Evolutionary conservation across 2,113 vertebrate species (phyloP).

Genomic region (Ageneiosus marmoratus): DNA sequence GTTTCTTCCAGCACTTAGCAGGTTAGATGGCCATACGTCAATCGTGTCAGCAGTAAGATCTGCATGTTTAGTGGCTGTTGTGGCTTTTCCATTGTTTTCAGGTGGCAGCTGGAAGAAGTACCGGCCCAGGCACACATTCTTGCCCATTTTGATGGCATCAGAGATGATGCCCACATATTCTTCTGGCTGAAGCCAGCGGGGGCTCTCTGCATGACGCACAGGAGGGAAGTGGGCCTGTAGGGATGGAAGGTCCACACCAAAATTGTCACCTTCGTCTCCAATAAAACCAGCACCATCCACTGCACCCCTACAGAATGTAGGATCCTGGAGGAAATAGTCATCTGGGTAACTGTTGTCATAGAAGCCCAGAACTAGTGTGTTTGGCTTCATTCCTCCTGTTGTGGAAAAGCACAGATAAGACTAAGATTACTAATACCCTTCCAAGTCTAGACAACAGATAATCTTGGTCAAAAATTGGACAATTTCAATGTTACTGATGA

Average conservation of each 20-base stretch:
- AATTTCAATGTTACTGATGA: not conserved
- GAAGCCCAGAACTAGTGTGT: conserved; percentile 85
- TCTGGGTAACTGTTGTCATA: conserved; percentile 83
- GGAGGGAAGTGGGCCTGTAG: conserved; percentile 85
- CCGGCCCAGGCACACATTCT: conserved; percentile 86
- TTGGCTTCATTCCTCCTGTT: conserved; percentile 91
- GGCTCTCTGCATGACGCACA: conserved; percentile 76
- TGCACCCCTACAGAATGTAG: conserved; percentile 72
- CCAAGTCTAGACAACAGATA: not conserved
- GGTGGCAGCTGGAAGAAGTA: conserved; percentile 76
- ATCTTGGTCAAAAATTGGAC: too few species aligned
- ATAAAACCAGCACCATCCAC: conserved; percentile 35
- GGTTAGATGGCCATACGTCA: conserved; percentile 89
- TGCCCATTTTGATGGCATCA: conserved; percentile 89
- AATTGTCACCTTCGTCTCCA: conserved; percentile 72
- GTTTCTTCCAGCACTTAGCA: conserved; percentile 75
- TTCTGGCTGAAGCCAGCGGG: conserved; percentile 74
- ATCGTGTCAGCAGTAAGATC: conserved; percentile 70
- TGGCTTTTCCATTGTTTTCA: conserved; percentile 60
- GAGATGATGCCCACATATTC: conserved; percentile 87
- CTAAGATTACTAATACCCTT: not conserved
- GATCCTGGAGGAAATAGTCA: conserved; percentile 86
- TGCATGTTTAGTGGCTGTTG: conserved; percentile 15
- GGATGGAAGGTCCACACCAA: conserved; percentile 80
- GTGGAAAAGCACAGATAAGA: not conserved